Base-by-base conservation (phyloP, 2,797 vertebrate species). In the Hozukius guyotensis region DNA sequence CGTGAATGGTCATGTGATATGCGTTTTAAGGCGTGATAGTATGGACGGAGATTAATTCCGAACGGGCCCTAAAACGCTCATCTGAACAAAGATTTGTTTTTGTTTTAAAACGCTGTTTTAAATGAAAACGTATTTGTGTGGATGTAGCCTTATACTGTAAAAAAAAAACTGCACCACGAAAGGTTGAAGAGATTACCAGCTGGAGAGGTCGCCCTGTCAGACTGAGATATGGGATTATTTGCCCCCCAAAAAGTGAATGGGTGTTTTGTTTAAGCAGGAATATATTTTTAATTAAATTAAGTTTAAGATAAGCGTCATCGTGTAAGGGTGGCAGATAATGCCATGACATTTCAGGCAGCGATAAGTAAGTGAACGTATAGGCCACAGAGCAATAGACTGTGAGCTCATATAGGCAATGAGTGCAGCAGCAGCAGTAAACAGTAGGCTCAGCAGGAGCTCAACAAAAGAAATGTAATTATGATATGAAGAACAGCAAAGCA, bases 341-440 rank as follows among this genome's bases (percentile, higher is more conserved):
- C 11, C 12, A 9, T 24, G 34, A 46, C 57, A 61, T 64, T 61
- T 53, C n/a, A 60, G 36, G 53, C 24, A 72, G 36, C 22, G 31
- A 64, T 60, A 67, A 68, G 70, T 13, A 55, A 62, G 67, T 31
- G 11, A 87, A 74, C 61, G 18, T 20, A 53, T 20, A 53, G 42
- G 42, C 42, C 42, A 18, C 3, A 57, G 18, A 36, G 64, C 53
- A 65, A 31, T 14, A 62, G 59, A 70, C 55, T 31, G 25, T 20
- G 53, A 53, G 16, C 56, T 75, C 31, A 63, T 9, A 52, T 6
- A 66, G 13, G 16, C 42, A 59, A 42, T 27, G 38, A 61, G 22
- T 59, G 49, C 56, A 77, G 55, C 22, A 49, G 64, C 55, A 64
- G 36, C 36, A 38, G 69, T 78, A 81, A 81, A 85, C 42, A 66